Base-by-base conservation (phyloP, 1,140 invertebrate genomes). In the Caerostris darwini region DNA sequence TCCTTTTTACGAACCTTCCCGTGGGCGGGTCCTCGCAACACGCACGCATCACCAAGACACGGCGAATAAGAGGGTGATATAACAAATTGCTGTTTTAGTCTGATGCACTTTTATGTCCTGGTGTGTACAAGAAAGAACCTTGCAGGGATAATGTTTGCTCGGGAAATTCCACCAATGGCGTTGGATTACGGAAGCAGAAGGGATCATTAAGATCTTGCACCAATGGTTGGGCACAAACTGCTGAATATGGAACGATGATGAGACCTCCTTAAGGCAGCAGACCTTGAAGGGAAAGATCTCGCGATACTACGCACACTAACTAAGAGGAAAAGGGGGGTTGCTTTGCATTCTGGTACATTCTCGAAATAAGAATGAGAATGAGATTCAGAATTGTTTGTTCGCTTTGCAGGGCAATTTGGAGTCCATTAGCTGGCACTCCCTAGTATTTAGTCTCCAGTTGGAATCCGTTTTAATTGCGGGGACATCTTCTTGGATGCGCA, bases 61-160 rank as follows among this genome's bases (percentile, higher is more conserved):
- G 6, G 53, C 19, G n/a, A 34, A 34, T 34, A 17, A 17, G 53
- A 64, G 57, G 71, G 90, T 92, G 81, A 92, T 67, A 85, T 85
- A 92, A 85, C 90, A 92, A 92, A 92, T 92, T 81, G 82, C 81
- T 17, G 58, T 85, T 92, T 56, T 67, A 85, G 81, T 92, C 90
- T 67, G 59, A 58, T 85, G 77, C 61, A 34, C 53, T 85, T 85
- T 85, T 85, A 85, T 85, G 59, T 92, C 89, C 77, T 90, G 61
- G 50, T 77, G 53, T 53, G 10, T 50, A 59, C 87, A 34, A 34
- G 34, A 77, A 77, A 77, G 71, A 34, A 77, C 71, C 71, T 77
- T 61, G n/a, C 50, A 50, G 90, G 90, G 58, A 77, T 85, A 92
- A 34, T 34, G 34, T 34, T 34, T 92, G 90, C 81, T 92, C 85